phyloP scores from a whole-genome alignment of 2,888 invertebrate genomes.

The Ochropacha duplaris region DNA sequence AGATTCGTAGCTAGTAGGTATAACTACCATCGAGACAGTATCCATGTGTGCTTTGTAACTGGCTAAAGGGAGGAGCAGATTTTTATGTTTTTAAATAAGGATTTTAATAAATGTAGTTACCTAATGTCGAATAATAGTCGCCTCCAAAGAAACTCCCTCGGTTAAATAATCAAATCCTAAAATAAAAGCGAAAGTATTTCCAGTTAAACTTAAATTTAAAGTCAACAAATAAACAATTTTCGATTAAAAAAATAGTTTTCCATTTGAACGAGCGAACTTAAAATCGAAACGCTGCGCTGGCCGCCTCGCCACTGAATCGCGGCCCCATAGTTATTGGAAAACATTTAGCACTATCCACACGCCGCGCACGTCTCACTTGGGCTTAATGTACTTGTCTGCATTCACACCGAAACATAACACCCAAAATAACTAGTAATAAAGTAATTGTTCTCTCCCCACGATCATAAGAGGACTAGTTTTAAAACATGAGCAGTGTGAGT shows the following conservation, averaged over 20 bases:
- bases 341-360: conserved; percentile 55
- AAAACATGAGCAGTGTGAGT: too few relatives aligned
- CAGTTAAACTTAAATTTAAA: too few relatives aligned
- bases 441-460: neutral
- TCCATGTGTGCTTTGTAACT: too few relatives aligned
- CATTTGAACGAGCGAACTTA: neutral
- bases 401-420: conserved; percentile 31
- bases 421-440: neutral
- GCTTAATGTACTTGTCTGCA: conserved; percentile 36
- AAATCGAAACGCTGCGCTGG: neutral
- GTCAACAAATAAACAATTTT: neutral
- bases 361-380: conserved; percentile 42
- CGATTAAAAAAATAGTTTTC: neutral
- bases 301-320: neutral
- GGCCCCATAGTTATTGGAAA: conserved; percentile 50
- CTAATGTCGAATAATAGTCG: too few relatives aligned
- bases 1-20: neutral
- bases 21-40: too few relatives aligned
- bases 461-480: neutral
- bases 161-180: too few relatives aligned
- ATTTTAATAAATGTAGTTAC: too few relatives aligned
- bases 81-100: too few relatives aligned
- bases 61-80: too few relatives aligned
- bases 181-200: neutral
- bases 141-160: too few relatives aligned